Evolutionary conservation across 2,797 vertebrate genomes (phyloP).

Genomic region (Chelon auratus): DNA sequence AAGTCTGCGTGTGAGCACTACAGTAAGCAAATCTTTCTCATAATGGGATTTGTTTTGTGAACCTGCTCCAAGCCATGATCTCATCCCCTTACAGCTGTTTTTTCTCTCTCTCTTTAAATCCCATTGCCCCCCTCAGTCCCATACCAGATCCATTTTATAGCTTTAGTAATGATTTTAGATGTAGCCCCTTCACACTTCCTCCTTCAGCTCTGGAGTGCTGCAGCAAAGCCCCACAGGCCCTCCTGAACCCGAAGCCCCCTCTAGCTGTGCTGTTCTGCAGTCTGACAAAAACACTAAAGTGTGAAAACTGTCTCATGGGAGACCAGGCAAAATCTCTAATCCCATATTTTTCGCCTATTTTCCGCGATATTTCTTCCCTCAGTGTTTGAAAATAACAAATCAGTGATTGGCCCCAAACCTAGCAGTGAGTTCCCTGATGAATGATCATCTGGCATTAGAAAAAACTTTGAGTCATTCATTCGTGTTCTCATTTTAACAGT

Average conservation of each 20-base stretch:
- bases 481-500: too few relatives aligned
- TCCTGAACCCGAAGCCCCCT: slow-evolving; percentile 42
- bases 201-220: slow-evolving; percentile 43
- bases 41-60: slow-evolving; percentile 68
- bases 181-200: slow-evolving; percentile 45
- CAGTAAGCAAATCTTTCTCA: slow-evolving; percentile 38
- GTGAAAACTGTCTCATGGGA: slow-evolving; percentile 36
- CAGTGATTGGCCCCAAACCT: slow-evolving; percentile 2
- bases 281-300: slow-evolving; percentile 56
- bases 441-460: too few relatives aligned
- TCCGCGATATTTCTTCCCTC: slow-evolving; percentile 2
- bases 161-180: slow-evolving; percentile 62
- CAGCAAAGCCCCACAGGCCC: slow-evolving; percentile 54
- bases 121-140: slow-evolving; percentile 36
- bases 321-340: slow-evolving; percentile 23
- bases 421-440: too few relatives aligned
- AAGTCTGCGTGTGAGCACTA: background rate
- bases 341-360: slow-evolving; percentile 1
- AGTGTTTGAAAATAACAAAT: background rate
- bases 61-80: slow-evolving; percentile 61
- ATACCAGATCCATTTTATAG: slow-evolving; percentile 44
- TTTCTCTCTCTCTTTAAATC: slow-evolving; percentile 48
- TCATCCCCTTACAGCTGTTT: slow-evolving; percentile 54
- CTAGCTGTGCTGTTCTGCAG: slow-evolving; percentile 51
- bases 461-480: too few relatives aligned